Percentiles rank a stretch among this genome's conserved stretches.
Conservation (phyloP, 2,113 vertebrate species). For the Heloderma charlesbogerti region DNA sequence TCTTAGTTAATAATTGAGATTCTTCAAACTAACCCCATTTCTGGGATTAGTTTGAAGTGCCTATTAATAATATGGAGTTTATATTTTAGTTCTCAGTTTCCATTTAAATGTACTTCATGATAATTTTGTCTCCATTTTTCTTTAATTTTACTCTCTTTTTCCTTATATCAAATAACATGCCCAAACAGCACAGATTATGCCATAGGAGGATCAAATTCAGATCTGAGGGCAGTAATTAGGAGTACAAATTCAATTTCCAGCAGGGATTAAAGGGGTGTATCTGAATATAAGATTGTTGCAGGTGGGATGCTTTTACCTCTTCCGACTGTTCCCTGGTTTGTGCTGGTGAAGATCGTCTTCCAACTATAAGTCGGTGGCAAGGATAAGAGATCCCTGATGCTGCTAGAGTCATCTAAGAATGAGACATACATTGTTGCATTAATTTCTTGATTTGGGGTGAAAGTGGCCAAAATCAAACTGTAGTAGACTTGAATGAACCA, state of each 20-base stretch:
- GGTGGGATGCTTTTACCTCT: conserved; percentile 79
- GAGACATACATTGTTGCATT: conserved; percentile 45
- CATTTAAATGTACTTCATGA: background rate
- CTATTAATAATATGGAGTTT: background rate
- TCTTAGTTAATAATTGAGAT: background rate
- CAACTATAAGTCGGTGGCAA: conserved; percentile 96
- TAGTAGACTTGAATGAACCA: conserved; percentile 20
- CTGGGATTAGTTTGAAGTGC: background rate
- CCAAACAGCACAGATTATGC: background rate
- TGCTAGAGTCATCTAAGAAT: conserved; percentile 91
- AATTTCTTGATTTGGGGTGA: background rate
- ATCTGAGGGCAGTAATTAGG: background rate
- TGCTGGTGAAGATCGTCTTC: conserved; percentile 89
- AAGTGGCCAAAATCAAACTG: conserved; percentile 16
- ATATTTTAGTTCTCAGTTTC: conserved; percentile 5
- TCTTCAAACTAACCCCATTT: background rate
- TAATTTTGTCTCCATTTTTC: background rate
- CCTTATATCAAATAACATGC: rapidly evolving
- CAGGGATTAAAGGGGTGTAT: background rate
- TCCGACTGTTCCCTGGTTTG: conserved; percentile 92
- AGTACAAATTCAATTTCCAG: background rate
- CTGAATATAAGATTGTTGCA: background rate
- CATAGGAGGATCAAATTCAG: background rate
- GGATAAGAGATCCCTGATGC: conserved; percentile 92
- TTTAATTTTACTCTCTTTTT: background rate